Conservation (phyloP, 2,113 vertebrate species). For the Phaethon lepturus region DNA sequence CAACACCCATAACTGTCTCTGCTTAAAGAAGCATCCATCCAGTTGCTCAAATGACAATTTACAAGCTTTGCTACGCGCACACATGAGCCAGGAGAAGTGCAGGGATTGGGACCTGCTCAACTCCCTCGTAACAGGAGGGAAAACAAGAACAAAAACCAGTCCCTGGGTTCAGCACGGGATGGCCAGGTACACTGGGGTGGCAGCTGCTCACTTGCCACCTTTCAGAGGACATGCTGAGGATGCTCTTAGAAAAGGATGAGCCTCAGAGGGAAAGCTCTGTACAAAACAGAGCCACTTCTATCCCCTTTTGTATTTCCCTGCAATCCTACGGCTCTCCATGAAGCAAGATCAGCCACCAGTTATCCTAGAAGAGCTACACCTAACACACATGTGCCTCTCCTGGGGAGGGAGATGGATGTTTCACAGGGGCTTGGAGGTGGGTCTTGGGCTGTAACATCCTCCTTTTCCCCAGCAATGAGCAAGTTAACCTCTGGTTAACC, state of each 20-base stretch:
- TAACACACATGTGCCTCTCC: not conserved
- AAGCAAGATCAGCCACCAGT: not conserved
- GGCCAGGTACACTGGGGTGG: not conserved
- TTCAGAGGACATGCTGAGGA: not conserved
- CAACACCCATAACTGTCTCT: not conserved
- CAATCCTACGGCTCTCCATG: fast-evolving
- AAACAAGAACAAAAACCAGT: not conserved
- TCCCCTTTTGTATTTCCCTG: not conserved
- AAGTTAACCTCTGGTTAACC: not conserved
- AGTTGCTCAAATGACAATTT: not conserved
- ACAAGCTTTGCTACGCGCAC: not conserved
- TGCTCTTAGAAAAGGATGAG: not conserved
- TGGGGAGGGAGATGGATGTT: not conserved
- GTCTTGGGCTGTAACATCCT: fast-evolving
- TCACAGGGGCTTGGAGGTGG: not conserved
- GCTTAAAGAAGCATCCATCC: not conserved
- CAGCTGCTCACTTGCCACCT: not conserved
- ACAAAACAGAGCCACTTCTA: not conserved
- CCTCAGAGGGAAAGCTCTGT: not conserved
- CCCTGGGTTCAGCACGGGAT: not conserved
- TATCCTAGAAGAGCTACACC: not conserved
- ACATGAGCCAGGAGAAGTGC: not conserved
- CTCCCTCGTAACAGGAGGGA: not conserved
- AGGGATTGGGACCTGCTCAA: not conserved
- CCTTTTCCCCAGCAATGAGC: not conserved